phyloP scores from a whole-genome alignment of 2,797 vertebrate species.

The Glyptemys insculpta region DNA sequence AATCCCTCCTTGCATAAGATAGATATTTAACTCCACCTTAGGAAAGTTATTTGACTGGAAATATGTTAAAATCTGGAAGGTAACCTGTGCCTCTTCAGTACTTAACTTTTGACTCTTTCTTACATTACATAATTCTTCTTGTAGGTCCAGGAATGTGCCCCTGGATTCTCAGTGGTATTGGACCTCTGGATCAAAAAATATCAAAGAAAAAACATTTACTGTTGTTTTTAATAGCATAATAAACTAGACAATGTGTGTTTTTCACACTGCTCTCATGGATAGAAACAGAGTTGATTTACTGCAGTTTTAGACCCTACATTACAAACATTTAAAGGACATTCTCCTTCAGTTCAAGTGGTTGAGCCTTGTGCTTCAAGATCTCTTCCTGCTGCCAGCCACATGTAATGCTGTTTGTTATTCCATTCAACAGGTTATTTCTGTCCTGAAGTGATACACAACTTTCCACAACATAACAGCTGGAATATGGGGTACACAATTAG shows the following conservation, averaged over 20 bases:
- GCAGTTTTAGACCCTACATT: fast-evolving
- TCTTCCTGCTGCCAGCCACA: background rate
- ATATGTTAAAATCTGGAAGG: too few relatives aligned
- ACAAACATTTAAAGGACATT: background rate
- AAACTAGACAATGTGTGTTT: fast-evolving
- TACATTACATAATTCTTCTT: background rate
- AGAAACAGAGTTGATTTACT: fast-evolving
- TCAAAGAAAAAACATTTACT: too few relatives aligned
- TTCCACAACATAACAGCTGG: background rate
- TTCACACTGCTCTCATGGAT: background rate
- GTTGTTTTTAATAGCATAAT: background rate
- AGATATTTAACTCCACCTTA: too few relatives aligned
- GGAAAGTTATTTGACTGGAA: too few relatives aligned
- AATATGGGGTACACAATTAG: background rate
- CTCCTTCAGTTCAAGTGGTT: background rate
- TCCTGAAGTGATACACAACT: background rate
- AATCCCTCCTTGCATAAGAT: too few relatives aligned
- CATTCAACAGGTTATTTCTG: fast-evolving
- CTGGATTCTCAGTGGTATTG: background rate
- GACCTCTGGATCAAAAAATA: background rate
- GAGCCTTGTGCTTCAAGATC: background rate
- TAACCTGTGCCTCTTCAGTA: too few relatives aligned
- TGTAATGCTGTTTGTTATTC: background rate
- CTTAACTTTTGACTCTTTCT: background rate
- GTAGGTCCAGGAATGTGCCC: too few relatives aligned